Percentiles rank a stretch among this genome's conserved stretches.
Conservation (phyloP, 2,888 invertebrate species). For the Hirtodrosophila trivittata region DNA sequence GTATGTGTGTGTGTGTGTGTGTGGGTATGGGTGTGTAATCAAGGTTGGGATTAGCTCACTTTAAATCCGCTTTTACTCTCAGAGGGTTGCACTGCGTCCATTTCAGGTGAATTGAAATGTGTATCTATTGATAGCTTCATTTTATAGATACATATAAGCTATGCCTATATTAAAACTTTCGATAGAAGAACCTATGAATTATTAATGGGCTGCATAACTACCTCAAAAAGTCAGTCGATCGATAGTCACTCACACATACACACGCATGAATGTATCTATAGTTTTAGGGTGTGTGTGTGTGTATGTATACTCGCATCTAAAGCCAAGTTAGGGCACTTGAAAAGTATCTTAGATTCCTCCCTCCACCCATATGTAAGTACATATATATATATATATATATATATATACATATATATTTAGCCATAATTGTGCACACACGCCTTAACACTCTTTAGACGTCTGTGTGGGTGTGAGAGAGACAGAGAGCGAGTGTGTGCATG, state of each 20-base stretch:
- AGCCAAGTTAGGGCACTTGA: no score
- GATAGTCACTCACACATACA: background rate
- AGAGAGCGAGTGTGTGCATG: no score
- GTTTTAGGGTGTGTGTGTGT: background rate
- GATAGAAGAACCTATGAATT: no score
- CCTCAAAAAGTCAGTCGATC: no score
- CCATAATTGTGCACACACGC: no score
- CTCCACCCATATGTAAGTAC: background rate
- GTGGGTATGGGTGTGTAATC: conserved; percentile 15
- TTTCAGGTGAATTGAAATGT: background rate
- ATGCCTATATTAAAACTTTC: no score
- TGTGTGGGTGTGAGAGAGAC: no score
- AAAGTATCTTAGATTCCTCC: background rate
- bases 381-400: background rate
- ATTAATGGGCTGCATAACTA: no score
- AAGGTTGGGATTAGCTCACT: conserved; percentile 46
- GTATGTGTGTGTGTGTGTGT: background rate
- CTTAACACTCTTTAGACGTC: no score
- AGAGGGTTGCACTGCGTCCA: background rate
- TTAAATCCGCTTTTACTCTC: conserved; percentile 24
- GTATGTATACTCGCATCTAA: background rate
- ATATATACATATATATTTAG: background rate
- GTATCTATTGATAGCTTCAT: background rate
- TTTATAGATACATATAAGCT: no score
- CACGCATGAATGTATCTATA: background rate